Evolutionary conservation across 1,140 invertebrate genomes (phyloP).

Genomic region (Calliphora vicina): DNA sequence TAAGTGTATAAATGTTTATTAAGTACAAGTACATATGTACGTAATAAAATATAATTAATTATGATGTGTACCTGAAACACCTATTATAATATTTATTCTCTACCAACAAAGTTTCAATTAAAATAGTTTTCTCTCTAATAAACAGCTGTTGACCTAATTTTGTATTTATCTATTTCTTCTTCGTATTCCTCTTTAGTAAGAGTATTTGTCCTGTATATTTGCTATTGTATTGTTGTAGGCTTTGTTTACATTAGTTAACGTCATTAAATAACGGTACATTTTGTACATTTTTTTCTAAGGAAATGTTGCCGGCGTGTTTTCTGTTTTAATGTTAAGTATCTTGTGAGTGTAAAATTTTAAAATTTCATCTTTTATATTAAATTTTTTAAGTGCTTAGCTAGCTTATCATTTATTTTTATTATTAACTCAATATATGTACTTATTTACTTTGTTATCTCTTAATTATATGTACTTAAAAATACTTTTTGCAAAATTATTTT

Average conservation of each 20-base stretch:
- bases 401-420: neutral
- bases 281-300: neutral
- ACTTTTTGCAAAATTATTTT: no score
- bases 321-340: no score
- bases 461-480: no score
- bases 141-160: slow-evolving; percentile 18
- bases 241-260: neutral
- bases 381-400: neutral
- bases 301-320: no score
- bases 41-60: neutral
- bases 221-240: no score
- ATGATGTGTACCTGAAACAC: neutral
- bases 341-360: no score
- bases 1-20: neutral
- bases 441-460: no score
- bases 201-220: no score
- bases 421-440: no score
- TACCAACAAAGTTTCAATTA: no score
- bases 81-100: no score
- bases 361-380: neutral
- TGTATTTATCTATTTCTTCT: neutral
- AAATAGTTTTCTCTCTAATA: neutral
- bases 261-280: neutral
- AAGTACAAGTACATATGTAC: neutral
- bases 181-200: neutral